A percentile compares a stretch with the other conserved stretches of the same genome.
Conservation (phyloP, 2,113 vertebrate genomes). For the Ovis aries region ARS-UI_Ramb_v3.0 NC_082741.1:4613501-4614000, state of each 20-base stretch:
- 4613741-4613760: background rate
- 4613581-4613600: background rate
- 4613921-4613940: background rate
- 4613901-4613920: background rate
- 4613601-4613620: background rate
- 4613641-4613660: background rate
- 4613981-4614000: background rate
- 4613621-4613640: background rate
- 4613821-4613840: background rate
- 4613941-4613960: background rate
- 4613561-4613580: background rate
- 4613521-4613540: background rate
- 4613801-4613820: background rate
- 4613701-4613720: background rate
- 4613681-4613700: background rate
- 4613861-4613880: background rate
- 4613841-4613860: background rate
- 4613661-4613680: background rate
- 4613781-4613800: background rate
- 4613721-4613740: background rate
- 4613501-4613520: background rate
- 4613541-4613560: background rate
- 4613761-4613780: background rate
- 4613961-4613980: background rate
- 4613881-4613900: background rate